Percentiles rank a stretch among this genome's conserved stretches.
These are phyloP conservation scores for Psephotus haematonotus DNA, from an alignment of 2,113 vertebrate species.

Conservation along the genomic window DNA sequence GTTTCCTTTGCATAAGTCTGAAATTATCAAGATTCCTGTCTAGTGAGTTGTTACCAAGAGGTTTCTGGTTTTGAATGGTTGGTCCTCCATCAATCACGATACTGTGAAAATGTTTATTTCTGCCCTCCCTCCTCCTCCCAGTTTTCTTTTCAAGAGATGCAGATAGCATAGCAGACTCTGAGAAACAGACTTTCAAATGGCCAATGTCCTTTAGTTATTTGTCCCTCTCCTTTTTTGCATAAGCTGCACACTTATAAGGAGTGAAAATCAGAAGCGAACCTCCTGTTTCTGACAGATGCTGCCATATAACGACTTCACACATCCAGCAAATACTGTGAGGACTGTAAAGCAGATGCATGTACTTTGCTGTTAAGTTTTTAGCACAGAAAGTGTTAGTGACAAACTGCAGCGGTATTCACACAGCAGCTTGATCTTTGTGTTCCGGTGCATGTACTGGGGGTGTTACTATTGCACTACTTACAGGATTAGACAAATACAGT, in stretches of 20 bases:
- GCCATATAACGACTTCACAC: neutral
- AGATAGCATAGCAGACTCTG: neutral
- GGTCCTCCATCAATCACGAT: neutral
- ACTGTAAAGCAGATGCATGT: neutral
- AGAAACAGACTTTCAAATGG: neutral
- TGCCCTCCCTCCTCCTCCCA: neutral
- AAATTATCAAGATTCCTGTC: neutral
- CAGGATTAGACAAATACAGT: neutral
- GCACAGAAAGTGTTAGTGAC: neutral
- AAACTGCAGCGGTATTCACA: neutral
- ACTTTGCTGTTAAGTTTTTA: neutral
- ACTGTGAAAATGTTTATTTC: neutral
- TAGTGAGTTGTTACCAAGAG: neutral
- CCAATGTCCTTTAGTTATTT: neutral
- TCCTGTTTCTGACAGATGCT: neutral
- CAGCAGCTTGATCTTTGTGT: rapidly evolving
- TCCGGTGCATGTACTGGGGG: neutral
- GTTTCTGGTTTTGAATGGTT: neutral
- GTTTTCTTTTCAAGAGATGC: neutral
- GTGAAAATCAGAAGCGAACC: neutral
- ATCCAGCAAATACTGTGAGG: neutral
- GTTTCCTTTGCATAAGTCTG: neutral
- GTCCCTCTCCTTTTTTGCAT: neutral
- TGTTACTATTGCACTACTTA: neutral
- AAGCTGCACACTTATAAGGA: neutral